Evolutionary conservation across 2,888 invertebrate species (phyloP).

Genomic region (Rhogogaster chlorosoma): DNA sequence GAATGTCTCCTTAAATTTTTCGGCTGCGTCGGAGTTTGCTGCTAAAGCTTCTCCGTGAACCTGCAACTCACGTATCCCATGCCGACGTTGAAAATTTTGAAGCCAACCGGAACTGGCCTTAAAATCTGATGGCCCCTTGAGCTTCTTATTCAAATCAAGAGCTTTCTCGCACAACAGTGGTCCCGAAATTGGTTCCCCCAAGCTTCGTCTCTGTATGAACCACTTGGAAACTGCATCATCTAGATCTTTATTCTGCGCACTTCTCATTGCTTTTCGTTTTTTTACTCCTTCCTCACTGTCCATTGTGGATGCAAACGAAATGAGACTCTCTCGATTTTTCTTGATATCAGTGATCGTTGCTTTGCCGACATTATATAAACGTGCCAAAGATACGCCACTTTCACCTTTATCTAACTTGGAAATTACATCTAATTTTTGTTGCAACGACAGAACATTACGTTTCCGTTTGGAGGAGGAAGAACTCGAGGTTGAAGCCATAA

Average conservation of each 20-base stretch:
- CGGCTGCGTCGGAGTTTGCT: conserved; percentile 54
- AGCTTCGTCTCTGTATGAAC: conserved; percentile 61
- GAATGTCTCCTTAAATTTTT: conserved; percentile 52
- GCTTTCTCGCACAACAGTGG: conserved; percentile 55
- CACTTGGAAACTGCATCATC: conserved; percentile 65
- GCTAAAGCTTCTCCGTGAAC: conserved; percentile 59
- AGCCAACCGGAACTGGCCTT: conserved; percentile 64
- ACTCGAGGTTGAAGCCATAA: too few relatives aligned
- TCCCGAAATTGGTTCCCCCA: conserved; percentile 61
- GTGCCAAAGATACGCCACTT: conserved; percentile 52
- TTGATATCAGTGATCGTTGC: conserved; percentile 64
- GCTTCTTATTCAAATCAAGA: conserved; percentile 52
- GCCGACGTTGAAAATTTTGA: conserved; percentile 61
- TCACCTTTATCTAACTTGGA: conserved; percentile 54
- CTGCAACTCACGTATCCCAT: conserved; percentile 59
- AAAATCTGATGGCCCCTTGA: conserved; percentile 57
- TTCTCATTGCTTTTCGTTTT: conserved; percentile 62
- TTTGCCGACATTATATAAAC: conserved; percentile 62
- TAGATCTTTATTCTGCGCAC: conserved; percentile 62
- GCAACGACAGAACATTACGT: conserved; percentile 47
- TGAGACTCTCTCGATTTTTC: conserved; percentile 58
- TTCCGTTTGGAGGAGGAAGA: conserved; percentile 49
- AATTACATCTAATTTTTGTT: conserved; percentile 48
- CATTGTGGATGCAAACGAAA: conserved; percentile 62
- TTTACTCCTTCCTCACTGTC: conserved; percentile 63